Evolutionary conservation across 1,140 invertebrate genomes (phyloP), one percentile per base, ranked within the genome.

Genomic region (Caligus rogercresseyi): DNA sequence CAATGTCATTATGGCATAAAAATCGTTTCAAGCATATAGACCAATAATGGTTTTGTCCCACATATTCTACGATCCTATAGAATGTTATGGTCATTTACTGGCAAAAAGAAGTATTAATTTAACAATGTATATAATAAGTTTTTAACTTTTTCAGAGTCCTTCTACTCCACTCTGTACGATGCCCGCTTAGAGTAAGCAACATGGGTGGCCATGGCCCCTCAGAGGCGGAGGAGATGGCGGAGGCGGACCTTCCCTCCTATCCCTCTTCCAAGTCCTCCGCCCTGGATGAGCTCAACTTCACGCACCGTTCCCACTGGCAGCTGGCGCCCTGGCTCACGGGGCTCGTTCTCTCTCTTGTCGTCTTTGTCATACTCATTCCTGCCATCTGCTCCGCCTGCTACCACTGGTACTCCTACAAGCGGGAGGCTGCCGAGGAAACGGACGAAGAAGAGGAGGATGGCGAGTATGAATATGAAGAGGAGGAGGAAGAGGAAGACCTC

Each of bases 301-400:
- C 31, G 31, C 31, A 43, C n/a, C 31, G 31, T n/a, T 43, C 31
- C n/a, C 31, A 43, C n/a, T 54, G 53, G 53, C n/a, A 16, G 11
- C 21, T 54, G 16, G 53, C 53, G 21, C 53, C 53, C 53, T 54
- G 53, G 53, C 53, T 54, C 7, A 54, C 53, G 11, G 53, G 53
- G n/a, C 53, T 54, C 13, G 21, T 54, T 54, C n/a, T 54, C 13
- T 21, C 57, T 15, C 57, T 60, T 1, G 57, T 60, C 2, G 18
- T 60, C 11, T 60, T 60, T 21, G 26, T 60, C 24, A 60, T 60
- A 24, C 16, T 60, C 20, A 26, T 60, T 15, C 57, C 57, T 18
- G 57, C 57, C 23, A 18, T 60, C 16, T 60, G 57, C 57, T 26
- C 57, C 21, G 57, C 57, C 43, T 60, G 57, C 24, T 60, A 60